Evolutionary conservation across 2,888 invertebrate species (phyloP), one percentile per base, ranked within the genome.

Genomic region (Anoplius nigerrimus): DNA sequence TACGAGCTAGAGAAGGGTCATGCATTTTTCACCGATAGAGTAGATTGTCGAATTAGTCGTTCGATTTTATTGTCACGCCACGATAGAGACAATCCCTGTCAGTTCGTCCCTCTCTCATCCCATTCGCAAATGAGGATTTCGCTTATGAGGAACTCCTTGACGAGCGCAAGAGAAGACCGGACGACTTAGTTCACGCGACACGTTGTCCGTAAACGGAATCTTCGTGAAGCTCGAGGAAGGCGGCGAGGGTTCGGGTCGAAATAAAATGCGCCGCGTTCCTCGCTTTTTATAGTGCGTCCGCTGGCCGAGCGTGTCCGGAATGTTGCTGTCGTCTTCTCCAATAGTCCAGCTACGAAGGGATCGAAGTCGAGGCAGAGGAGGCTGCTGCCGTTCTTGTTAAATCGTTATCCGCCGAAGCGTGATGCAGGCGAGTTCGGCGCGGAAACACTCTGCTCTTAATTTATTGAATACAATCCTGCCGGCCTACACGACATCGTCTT

Each of bases 201-300:
- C 78, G 78, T 78, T 69, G 78, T 70, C 78, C 76, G 76, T 78
- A 78, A 78, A 78, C 78, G 78, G 78, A 78, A 78, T 78, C 78
- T 78, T 78, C 79, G 73, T 69, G 69, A 66, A 72, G 76, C 79
- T 78, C 78, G 70, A 70, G 76, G 78, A 78, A 76, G 76, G 69
- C n/a, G n/a, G 15, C n/a, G 34, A 45, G 53, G 68, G 74, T 34
- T 34, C 62, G 70, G 34, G 11, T 13, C 69, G 78, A 76, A 78
- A 78, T 78, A 78, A 78, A 78, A 76, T 74, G 74, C 76, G 62
- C 76, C 78, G 74, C 76, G 78, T 78, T 78, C 70, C 68, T 74
- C 67, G 76, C 70, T 78, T 78, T 78, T 78, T 78, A 78, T 78
- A 72, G 78, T 78, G 69, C 72, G 78, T 76, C 78, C 78, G 75